Base-by-base conservation (phyloP, 2,888 invertebrate species). In the Acleris literana region DNA sequence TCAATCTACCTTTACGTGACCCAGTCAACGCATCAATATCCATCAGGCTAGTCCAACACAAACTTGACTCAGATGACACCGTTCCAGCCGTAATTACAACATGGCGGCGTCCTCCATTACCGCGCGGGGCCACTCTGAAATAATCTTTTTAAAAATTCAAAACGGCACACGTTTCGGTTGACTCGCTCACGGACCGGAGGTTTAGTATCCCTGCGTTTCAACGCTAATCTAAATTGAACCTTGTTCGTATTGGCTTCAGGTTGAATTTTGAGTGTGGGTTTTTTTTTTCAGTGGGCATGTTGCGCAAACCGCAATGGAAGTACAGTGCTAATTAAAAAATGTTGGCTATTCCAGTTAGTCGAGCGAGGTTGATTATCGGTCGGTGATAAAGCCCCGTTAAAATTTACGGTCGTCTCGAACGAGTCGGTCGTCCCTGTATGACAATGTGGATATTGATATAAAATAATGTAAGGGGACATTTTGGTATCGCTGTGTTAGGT, bases 101-200 rank as follows among this genome's bases (percentile, higher is more conserved):
- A 78, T 76, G 77, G 77, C 81, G 72, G 74, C 76, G 69, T 78
- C 76, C 83, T 83, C 83, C 82, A 85, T 87, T 86, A 86, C 81
- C 72, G 73, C 66, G 72, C 71, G 72, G 78, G 75, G 72, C 76
- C 82, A 80, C 82, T 82, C 82, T 77, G 81, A 84, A 88, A 90
- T 88, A 88, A 88, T 88, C 86, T 85, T 84, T 88, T 90, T 84
- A 87, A 90, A 88, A 87, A 90, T 90, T 90, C 85, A 88, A 82
- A 82, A 77, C 78, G 74, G 71, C 76, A 78, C 80, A 77, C 80
- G 80, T 75, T 77, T 76, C 78, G 77, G 74, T 71, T 75, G 76
- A 75, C 76, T 76, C 78, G 64, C 68, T 68, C 64, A 69, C 68
- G 73, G 71, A 70, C 68, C 72, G 70, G 53, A 72, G 74, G 80